These are phyloP conservation scores for Drosophila truncata DNA, from an alignment of 1,140 invertebrate genomes.

Conservation along the genomic window DNA sequence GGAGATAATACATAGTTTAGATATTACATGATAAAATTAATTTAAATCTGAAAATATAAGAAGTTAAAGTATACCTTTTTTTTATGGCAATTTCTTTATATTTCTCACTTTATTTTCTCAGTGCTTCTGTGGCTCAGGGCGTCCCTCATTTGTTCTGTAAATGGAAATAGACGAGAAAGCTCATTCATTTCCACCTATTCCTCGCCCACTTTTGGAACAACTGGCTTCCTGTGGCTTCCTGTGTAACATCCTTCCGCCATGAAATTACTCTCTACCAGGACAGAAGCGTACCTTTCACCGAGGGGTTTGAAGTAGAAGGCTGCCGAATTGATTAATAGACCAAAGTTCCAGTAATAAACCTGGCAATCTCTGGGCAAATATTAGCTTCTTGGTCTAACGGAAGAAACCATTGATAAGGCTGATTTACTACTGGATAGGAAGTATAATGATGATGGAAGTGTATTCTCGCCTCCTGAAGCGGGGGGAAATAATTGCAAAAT, in stretches of 20 bases:
- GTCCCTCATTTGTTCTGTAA: slow-evolving; percentile 7
- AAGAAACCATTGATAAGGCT: slow-evolving; percentile 29
- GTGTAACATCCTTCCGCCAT: slow-evolving; percentile 68
- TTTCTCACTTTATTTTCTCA: neutral
- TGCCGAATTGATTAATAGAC: slow-evolving; percentile 42
- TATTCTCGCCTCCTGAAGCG: neutral
- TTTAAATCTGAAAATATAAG: neutral
- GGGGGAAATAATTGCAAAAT: slow-evolving; percentile 33
- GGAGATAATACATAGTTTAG: too few relatives aligned
- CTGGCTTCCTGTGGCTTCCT: slow-evolving; percentile 64
- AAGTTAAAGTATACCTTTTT: neutral
- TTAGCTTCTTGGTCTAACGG: slow-evolving; percentile 8
- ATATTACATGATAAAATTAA: too few relatives aligned
- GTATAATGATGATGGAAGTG: slow-evolving; percentile 42
- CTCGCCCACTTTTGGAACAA: slow-evolving; percentile 18
- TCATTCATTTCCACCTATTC: slow-evolving; percentile 26
- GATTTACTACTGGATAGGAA: slow-evolving; percentile 8
- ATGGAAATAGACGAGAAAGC: slow-evolving; percentile 39
- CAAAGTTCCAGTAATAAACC: slow-evolving; percentile 43
- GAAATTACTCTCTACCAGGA: slow-evolving; percentile 44
- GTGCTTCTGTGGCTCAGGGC: neutral
- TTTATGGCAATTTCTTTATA: neutral
- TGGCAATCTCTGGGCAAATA: slow-evolving; percentile 13
- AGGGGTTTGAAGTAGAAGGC: neutral
- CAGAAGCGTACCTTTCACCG: neutral